phyloP scores from a whole-genome alignment of 2,888 invertebrate species.

The Gryllus longicercus region DNA sequence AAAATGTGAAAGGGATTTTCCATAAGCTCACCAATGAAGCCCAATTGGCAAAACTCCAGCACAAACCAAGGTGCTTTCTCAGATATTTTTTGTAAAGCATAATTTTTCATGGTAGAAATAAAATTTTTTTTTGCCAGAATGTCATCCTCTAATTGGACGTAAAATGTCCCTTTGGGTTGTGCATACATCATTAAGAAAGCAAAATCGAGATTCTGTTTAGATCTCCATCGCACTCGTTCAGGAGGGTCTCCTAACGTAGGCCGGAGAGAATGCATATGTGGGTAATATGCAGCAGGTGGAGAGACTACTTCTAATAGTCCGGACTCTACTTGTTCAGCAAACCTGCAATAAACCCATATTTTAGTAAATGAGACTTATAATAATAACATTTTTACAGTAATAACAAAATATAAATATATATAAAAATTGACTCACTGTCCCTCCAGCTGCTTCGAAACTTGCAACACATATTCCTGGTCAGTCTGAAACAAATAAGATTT shows the following conservation, averaged over 20 bases:
- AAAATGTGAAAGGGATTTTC: not conserved
- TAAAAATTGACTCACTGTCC: slow-evolving; percentile 57
- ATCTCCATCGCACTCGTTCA: slow-evolving; percentile 84
- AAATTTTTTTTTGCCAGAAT: slow-evolving; percentile 83
- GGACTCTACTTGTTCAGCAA: slow-evolving; percentile 66
- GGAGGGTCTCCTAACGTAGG: slow-evolving; percentile 80
- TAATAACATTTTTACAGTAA: not conserved
- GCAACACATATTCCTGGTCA: slow-evolving; percentile 69
- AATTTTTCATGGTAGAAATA: slow-evolving; percentile 78
- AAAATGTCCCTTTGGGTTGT: slow-evolving; percentile 80
- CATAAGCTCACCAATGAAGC: slow-evolving; percentile 74
- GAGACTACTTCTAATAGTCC: slow-evolving; percentile 88
- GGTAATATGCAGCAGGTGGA: slow-evolving; percentile 82
- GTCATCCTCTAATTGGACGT: slow-evolving; percentile 92
- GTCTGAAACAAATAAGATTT: slow-evolving; percentile 53
- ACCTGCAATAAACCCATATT: slow-evolving; percentile 52
- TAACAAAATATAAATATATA: slow-evolving; percentile 21
- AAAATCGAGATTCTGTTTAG: slow-evolving; percentile 92
- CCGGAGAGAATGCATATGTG: slow-evolving; percentile 72
- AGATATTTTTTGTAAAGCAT: slow-evolving; percentile 72
- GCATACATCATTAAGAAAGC: slow-evolving; percentile 93
- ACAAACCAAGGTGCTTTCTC: slow-evolving; percentile 82
- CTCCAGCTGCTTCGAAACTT: slow-evolving; percentile 73
- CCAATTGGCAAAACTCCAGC: slow-evolving; percentile 88
- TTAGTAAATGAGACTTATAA: slow-evolving; percentile 21